These are phyloP conservation scores for Poeciliopsis prolifica DNA, from an alignment of 2,113 vertebrate species.

Conservation along the genomic window DNA sequence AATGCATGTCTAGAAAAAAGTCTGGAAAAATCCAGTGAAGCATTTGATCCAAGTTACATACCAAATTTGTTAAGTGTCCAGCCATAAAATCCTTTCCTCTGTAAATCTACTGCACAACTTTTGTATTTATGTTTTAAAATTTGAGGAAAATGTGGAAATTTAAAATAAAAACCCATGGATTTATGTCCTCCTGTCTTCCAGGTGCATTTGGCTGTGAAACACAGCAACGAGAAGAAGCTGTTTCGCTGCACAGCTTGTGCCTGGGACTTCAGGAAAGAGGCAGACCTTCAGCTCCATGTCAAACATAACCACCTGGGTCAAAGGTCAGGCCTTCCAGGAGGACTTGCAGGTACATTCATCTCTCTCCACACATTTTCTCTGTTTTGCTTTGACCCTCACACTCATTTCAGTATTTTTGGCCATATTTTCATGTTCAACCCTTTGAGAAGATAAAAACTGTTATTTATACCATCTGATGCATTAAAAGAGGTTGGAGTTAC, in stretches of 20 bases:
- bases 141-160: neutral
- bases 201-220: slow-evolving; percentile 97
- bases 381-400: neutral
- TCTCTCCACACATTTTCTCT: neutral
- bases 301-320: slow-evolving; percentile 97
- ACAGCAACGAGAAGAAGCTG: slow-evolving; percentile 97
- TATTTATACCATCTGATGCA: neutral
- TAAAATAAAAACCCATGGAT: neutral
- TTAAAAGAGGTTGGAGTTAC: neutral
- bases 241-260: slow-evolving; percentile 96
- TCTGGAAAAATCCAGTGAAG: too few relatives aligned
- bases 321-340: slow-evolving; percentile 69
- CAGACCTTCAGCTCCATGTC: slow-evolving; percentile 94
- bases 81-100: neutral
- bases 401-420: too few relatives aligned
- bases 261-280: slow-evolving; percentile 98
- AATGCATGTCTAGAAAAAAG: too few relatives aligned
- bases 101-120: neutral
- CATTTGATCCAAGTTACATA: too few relatives aligned
- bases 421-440: neutral
- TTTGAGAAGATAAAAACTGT: neutral
- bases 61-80: neutral
- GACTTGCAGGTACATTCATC: slow-evolving; percentile 70
- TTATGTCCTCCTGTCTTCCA: slow-evolving; percentile 67
- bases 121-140: neutral